Conservation (phyloP, 2,888 invertebrate genomes). For the Tanytarsus gracilentus region DNA sequence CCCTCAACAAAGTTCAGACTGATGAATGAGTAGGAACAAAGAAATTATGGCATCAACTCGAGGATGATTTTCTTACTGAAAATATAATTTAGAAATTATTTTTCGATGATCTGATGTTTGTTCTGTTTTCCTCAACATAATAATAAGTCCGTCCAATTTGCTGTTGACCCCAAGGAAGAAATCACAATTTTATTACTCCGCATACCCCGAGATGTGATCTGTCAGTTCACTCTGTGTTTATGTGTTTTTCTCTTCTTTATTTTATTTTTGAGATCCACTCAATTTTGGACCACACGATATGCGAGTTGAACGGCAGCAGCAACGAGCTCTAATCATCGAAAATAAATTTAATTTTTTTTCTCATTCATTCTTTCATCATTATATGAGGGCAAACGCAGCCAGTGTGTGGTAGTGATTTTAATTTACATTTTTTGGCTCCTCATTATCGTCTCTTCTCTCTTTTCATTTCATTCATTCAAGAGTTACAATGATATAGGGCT, state of each 20-base stretch:
- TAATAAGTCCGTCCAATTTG: slow-evolving; percentile 1
- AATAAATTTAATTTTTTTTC: slow-evolving; percentile 11
- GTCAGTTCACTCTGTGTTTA: neutral
- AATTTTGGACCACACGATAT: slow-evolving; percentile 22
- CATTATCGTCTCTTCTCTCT: slow-evolving; percentile 9
- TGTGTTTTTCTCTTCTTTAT: neutral
- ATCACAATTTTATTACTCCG: slow-evolving; percentile 9
- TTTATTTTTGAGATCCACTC: too few species aligned
- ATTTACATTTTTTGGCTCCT: slow-evolving; percentile 27
- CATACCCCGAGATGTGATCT: neutral
- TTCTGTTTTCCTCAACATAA: slow-evolving; percentile 13
- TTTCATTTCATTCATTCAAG: neutral
- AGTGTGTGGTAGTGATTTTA: slow-evolving; percentile 15
- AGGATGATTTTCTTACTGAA: neutral
- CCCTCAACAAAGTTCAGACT: too few species aligned
- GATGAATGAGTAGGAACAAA: too few species aligned
- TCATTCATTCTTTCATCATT: neutral
- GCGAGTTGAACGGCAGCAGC: slow-evolving; percentile 9
- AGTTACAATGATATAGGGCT: too few species aligned
- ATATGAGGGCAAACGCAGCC: neutral
- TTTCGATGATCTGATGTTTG: slow-evolving; percentile 21
- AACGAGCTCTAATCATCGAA: neutral
- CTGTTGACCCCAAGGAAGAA: slow-evolving; percentile 17
- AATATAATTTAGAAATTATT: slow-evolving; percentile 27
- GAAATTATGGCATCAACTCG: too few species aligned